A percentile compares a stretch with the other conserved stretches of the same genome.
Conservation (phyloP, 2,888 invertebrate species). For the Xestia sexstrigata region DNA sequence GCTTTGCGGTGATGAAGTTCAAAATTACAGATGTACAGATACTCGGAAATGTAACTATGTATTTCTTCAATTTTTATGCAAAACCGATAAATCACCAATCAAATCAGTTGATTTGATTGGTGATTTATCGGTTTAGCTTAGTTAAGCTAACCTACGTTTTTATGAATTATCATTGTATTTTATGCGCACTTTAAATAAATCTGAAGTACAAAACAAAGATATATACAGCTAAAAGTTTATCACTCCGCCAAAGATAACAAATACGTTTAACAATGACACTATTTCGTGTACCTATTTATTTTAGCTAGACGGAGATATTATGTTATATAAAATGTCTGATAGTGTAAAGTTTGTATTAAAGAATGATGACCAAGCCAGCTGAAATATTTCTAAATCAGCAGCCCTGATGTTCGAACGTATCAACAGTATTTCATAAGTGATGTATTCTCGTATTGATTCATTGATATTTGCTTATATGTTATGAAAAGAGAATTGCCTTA, state of each 20-base stretch:
- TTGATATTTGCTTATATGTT: neutral
- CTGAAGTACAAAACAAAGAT: conserved; percentile 13
- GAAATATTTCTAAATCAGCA: neutral
- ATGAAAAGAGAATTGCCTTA: conserved; percentile 9
- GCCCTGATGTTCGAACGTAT: neutral
- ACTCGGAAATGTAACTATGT: neutral
- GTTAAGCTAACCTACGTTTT: neutral
- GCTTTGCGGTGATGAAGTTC: neutral
- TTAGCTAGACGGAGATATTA: neutral
- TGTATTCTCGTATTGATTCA: conserved; percentile 30
- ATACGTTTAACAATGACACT: conserved; percentile 6
- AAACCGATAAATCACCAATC: neutral
- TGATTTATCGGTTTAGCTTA: no score
- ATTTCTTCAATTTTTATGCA: neutral
- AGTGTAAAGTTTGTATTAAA: neutral
- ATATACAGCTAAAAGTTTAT: conserved; percentile 8
- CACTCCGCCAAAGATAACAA: conserved; percentile 16
- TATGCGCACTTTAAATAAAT: conserved; percentile 20
- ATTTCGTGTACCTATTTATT: neutral
- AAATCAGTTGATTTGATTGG: no score
- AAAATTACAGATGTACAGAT: neutral
- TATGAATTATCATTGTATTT: neutral
- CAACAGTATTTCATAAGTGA: conserved; percentile 14
- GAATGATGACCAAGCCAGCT: neutral
- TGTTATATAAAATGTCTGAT: neutral